Base-by-base conservation (phyloP, 2,888 invertebrate genomes). In the Stegana nigrithorax region DNA sequence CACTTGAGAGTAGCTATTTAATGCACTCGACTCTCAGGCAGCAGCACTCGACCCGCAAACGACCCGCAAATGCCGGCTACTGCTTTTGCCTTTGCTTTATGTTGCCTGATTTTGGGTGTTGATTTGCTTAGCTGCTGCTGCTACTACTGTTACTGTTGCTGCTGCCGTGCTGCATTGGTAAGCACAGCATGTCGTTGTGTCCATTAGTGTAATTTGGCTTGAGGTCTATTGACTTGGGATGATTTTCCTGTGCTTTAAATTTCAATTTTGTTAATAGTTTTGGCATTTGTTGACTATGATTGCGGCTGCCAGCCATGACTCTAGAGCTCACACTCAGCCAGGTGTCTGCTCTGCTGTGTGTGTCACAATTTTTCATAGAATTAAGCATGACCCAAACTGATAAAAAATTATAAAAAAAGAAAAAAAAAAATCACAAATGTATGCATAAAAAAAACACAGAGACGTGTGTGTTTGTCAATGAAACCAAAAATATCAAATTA, bases 131-230 rank as follows among this genome's bases (percentile, higher is more conserved):
- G 62, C n/a, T 39, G 5, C 4, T 36, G 10, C 14, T 36, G 10
- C 36, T 10, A 36, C 10, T 36, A 10, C 4, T 14, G 39, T 39
- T 39, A 26, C 50, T 25, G 44, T 23, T 61, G 62, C 62, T 27
- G 23, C 12, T 50, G 32, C 42, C 10, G 47, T 44, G 57, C 55
- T 55, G 26, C 67, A 27, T 63, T 58, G 59, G 53, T 67, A 14
- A 47, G 59, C 70, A 51, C 67, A 67, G 74, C 73, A 76, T 78
- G 70, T 76, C 66, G 78, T n/a, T n/a, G 78, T 78, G 75, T 76
- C 75, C 75, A 78, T 76, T 76, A 76, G 77, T 72, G 74, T 78
- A 78, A 76, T 76, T 76, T 78, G 67, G 67, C n/a, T 55, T 73
- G 62, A 66, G 69, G 68, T 70, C 64, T 55, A 62, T 63, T 68